These are phyloP conservation scores for Phacellophora camtschatica DNA, from an alignment of 30 jellyfish, hydroid and myxozoan genomes.

Conservation along the genomic window DNA sequence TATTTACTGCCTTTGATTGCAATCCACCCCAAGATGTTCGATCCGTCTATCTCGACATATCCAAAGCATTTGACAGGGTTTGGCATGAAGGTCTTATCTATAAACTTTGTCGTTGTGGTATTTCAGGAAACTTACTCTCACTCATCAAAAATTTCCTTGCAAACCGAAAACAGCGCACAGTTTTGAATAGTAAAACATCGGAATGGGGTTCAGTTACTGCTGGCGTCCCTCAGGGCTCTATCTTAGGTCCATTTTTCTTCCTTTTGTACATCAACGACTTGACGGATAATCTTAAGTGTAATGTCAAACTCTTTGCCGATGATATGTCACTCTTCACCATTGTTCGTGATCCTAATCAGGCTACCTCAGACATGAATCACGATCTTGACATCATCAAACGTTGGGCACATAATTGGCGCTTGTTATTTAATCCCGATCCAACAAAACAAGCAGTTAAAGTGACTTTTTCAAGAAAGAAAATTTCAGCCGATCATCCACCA, in stretches of 20 bases:
- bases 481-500: slow-evolving; percentile 15
- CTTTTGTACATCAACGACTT: too few relatives aligned
- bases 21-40: slow-evolving; percentile 38
- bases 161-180: neutral
- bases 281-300: too few relatives aligned
- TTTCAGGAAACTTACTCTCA: neutral
- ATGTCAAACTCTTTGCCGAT: too few relatives aligned
- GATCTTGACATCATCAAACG: neutral
- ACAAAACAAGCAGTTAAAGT: slow-evolving; percentile 61
- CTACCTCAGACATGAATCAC: neutral
- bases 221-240: too few relatives aligned
- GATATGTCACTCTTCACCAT: too few relatives aligned
- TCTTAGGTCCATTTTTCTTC: too few relatives aligned
- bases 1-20: slow-evolving; percentile 36
- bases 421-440: slow-evolving; percentile 64
- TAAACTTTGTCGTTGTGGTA: slow-evolving; percentile 11
- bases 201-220: too few relatives aligned
- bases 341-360: too few relatives aligned
- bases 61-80: slow-evolving; percentile 66
- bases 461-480: slow-evolving; percentile 37
- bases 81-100: slow-evolving; percentile 63
- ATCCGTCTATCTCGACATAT: slow-evolving; percentile 19
- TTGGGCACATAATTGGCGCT: neutral
- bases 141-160: neutral
- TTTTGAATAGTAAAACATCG: too few relatives aligned